Evolutionary conservation across 1,140 invertebrate genomes (phyloP).

Genomic region (silkworm (Bombyx mori)): DNA sequence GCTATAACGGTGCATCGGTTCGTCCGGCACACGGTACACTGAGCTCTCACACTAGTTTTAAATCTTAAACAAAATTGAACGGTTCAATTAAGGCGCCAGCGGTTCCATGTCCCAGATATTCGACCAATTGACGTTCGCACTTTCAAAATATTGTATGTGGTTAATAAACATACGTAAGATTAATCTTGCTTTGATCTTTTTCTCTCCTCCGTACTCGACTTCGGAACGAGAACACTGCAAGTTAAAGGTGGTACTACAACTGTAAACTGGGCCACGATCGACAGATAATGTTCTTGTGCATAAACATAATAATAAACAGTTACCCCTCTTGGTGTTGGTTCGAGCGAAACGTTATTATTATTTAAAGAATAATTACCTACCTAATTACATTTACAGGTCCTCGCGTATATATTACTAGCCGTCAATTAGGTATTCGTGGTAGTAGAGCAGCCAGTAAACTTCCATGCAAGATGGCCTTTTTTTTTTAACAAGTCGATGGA

Average conservation of each 20-base stretch:
- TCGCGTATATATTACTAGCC: conserved; percentile 17
- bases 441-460: neutral
- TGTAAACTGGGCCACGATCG: conserved; percentile 28
- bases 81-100: conserved; percentile 22
- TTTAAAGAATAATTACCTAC: conserved; percentile 28
- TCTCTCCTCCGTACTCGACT: conserved; percentile 15
- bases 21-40: conserved; percentile 37
- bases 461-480: too few species aligned
- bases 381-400: conserved; percentile 22
- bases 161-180: conserved; percentile 18
- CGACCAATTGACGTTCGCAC: conserved; percentile 7
- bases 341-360: conserved; percentile 25
- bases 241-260: conserved; percentile 27
- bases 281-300: conserved; percentile 23
- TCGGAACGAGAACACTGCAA: conserved; percentile 17
- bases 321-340: conserved; percentile 26
- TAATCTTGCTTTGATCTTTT: conserved; percentile 25
- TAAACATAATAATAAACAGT: conserved; percentile 23
- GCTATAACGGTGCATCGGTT: conserved; percentile 46
- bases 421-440: conserved; percentile 21
- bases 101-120: conserved; percentile 23
- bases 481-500: too few species aligned
- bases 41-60: conserved; percentile 5
- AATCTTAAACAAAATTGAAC: conserved; percentile 24
- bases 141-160: conserved; percentile 7